These are phyloP conservation scores for Pollenia griseotomentosa DNA, from an alignment of 2,888 invertebrate genomes.

Conservation along the genomic window DNA sequence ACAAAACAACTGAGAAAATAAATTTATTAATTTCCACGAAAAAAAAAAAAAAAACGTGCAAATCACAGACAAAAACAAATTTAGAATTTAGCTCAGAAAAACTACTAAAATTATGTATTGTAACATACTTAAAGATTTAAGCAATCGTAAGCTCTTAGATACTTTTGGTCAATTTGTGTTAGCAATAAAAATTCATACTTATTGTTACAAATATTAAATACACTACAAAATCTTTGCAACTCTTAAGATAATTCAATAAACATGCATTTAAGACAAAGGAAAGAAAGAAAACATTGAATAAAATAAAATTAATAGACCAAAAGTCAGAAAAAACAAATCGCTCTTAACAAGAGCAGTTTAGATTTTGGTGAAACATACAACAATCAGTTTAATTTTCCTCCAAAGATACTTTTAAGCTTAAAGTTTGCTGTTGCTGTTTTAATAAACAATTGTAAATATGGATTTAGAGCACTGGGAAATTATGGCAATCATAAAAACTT, in stretches of 20 bases:
- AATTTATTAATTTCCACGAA: slow-evolving; percentile 53
- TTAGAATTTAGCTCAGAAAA: slow-evolving; percentile 32
- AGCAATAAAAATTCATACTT: slow-evolving; percentile 11
- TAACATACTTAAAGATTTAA: neutral
- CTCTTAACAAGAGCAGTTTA: slow-evolving; percentile 19
- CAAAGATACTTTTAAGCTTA: neutral
- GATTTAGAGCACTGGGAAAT: neutral
- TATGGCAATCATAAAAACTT: neutral
- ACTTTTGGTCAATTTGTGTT: slow-evolving; percentile 2
- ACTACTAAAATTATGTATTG: neutral
- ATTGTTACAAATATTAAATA: slow-evolving; percentile 30
- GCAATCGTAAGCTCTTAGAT: slow-evolving; percentile 26
- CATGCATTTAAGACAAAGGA: slow-evolving; percentile 44
- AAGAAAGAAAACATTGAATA: neutral
- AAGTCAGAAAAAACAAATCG: slow-evolving; percentile 43
- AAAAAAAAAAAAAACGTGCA: slow-evolving; percentile 52
- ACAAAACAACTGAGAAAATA: slow-evolving; percentile 29
- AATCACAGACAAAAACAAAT: slow-evolving; percentile 53
- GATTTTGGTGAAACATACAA: neutral
- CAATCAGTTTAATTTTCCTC: neutral
- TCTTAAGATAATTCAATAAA: slow-evolving; percentile 61
- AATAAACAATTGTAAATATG: neutral
- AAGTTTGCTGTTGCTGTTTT: neutral
- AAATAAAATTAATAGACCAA: neutral
- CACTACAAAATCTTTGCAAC: neutral